Conservation (phyloP, 1,140 invertebrate genomes). For the Drosophila baimaii region DNA sequence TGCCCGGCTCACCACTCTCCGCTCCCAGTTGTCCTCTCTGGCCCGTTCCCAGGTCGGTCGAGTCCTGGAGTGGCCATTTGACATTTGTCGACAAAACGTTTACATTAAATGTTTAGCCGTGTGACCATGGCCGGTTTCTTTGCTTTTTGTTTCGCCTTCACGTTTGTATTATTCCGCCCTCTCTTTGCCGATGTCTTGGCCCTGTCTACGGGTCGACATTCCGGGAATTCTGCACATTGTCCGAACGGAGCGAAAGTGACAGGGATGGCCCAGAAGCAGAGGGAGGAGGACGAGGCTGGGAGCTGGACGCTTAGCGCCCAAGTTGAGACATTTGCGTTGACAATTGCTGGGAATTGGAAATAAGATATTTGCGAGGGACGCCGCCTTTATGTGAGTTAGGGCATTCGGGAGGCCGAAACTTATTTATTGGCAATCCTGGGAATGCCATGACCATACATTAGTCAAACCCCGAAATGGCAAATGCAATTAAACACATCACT, state of each 20-base stretch:
- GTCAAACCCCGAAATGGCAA: conserved; percentile 42
- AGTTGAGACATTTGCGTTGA: conserved; percentile 80
- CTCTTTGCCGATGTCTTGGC: conserved; percentile 43
- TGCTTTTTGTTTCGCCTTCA: conserved; percentile 29
- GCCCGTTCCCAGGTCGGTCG: conserved; percentile 5
- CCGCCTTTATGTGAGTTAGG: conserved; percentile 12
- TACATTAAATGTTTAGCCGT: conserved; percentile 82
- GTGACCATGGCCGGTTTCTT: conserved; percentile 63
- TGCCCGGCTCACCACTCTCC: conserved; percentile 1
- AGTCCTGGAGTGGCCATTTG: conserved; percentile 69
- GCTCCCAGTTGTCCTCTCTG: background rate
- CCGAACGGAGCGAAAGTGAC: conserved; percentile 48
- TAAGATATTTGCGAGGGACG: conserved; percentile 51
- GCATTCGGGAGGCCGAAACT: background rate
- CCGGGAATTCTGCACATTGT: conserved; percentile 74
- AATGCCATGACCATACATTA: conserved; percentile 48
- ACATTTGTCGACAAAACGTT: conserved; percentile 83
- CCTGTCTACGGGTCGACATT: conserved; percentile 68
- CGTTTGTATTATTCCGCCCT: conserved; percentile 28
- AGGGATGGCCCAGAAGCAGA: conserved; percentile 18
- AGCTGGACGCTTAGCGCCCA: conserved; percentile 35
- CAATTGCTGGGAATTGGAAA: conserved; percentile 64
- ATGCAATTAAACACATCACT: conserved; percentile 65
- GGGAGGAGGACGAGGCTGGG: background rate
- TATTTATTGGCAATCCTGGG: conserved; percentile 48